Evolutionary conservation across 2,888 invertebrate species (phyloP).

Genomic region (Allacma fusca): DNA sequence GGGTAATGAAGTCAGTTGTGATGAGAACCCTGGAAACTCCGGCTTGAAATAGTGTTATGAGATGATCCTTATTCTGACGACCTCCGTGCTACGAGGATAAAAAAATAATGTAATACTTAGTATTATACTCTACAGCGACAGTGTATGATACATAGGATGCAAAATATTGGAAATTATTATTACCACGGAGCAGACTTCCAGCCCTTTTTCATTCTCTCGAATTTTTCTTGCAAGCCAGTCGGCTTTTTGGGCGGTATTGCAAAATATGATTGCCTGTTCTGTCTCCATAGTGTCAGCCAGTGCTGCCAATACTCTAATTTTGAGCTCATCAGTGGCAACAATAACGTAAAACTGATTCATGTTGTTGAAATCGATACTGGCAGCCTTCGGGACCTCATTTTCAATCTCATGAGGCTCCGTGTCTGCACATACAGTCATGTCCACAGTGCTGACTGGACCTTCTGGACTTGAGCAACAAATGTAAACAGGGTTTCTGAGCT

Average conservation of each 20-base stretch:
- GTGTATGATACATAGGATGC: too few species aligned
- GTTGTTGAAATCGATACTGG: slow-evolving; percentile 11
- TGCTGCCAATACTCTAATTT: slow-evolving; percentile 44
- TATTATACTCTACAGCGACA: too few species aligned
- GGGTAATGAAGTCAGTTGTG: slow-evolving; percentile 49
- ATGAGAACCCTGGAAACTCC: slow-evolving; percentile 46
- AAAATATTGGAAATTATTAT: too few species aligned
- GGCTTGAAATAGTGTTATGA: slow-evolving; percentile 40
- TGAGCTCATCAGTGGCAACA: slow-evolving; percentile 45
- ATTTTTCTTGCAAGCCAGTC: slow-evolving; percentile 51
- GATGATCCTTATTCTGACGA: slow-evolving; percentile 41
- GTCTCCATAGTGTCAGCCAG: slow-evolving; percentile 48
- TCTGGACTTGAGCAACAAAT: slow-evolving; percentile 26
- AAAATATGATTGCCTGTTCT: slow-evolving; percentile 54
- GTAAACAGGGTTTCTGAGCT: slow-evolving; percentile 32
- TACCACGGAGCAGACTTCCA: slow-evolving; percentile 52
- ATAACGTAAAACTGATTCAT: slow-evolving; percentile 49
- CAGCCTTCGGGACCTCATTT: slow-evolving; percentile 18
- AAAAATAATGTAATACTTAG: slow-evolving; percentile 18
- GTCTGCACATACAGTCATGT: background rate
- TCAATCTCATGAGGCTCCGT: slow-evolving; percentile 25
- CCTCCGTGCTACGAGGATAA: slow-evolving; percentile 51
- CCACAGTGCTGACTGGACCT: too few species aligned
- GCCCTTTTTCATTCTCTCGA: slow-evolving; percentile 48
- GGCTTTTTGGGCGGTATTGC: slow-evolving; percentile 45